A percentile compares a stretch with the other conserved stretches of the same genome.
Conservation (phyloP, 2,888 invertebrate genomes). For the Caenorhabditis wallacei region DNA sequence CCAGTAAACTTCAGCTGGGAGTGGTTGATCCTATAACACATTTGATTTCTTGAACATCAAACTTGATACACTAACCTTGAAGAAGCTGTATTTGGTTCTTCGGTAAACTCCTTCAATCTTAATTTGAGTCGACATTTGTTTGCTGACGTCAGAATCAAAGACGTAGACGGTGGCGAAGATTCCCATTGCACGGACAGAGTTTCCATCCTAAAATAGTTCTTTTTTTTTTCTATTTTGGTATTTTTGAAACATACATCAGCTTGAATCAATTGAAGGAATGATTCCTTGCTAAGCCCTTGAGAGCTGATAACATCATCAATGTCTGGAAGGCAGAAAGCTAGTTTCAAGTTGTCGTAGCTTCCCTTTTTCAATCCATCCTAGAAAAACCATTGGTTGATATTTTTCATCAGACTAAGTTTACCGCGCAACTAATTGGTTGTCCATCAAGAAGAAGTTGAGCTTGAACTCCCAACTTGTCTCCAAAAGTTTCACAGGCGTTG, state of each 20-base stretch:
- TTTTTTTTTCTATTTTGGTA: not conserved
- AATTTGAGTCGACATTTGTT: constrained; percentile 80
- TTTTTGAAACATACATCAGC: constrained; percentile 73
- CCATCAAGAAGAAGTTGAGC: constrained; percentile 81
- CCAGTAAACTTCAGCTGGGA: constrained; percentile 82
- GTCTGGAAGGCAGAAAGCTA: constrained; percentile 81
- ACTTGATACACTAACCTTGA: constrained; percentile 61
- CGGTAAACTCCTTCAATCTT: constrained; percentile 80
- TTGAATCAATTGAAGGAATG: constrained; percentile 78
- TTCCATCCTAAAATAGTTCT: constrained; percentile 72
- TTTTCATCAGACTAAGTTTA: not conserved
- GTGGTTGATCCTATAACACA: constrained; percentile 77
- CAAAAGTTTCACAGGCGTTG: constrained; percentile 81
- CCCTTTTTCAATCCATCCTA: constrained; percentile 79
- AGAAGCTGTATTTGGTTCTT: constrained; percentile 77
- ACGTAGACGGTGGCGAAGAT: constrained; percentile 82
- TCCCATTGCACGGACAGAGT: constrained; percentile 78
- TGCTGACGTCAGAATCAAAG: constrained; percentile 80
- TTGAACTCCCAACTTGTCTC: constrained; percentile 76
- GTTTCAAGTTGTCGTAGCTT: constrained; percentile 80
- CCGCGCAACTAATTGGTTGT: constrained; percentile 77
- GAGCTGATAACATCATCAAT: constrained; percentile 80
- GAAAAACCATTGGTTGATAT: not conserved
- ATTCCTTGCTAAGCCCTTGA: constrained; percentile 80
- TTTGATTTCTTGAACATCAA: not conserved